Evolutionary conservation across 2,888 invertebrate genomes (phyloP).

Genomic region (Amblyjoppa fuscipennis): DNA sequence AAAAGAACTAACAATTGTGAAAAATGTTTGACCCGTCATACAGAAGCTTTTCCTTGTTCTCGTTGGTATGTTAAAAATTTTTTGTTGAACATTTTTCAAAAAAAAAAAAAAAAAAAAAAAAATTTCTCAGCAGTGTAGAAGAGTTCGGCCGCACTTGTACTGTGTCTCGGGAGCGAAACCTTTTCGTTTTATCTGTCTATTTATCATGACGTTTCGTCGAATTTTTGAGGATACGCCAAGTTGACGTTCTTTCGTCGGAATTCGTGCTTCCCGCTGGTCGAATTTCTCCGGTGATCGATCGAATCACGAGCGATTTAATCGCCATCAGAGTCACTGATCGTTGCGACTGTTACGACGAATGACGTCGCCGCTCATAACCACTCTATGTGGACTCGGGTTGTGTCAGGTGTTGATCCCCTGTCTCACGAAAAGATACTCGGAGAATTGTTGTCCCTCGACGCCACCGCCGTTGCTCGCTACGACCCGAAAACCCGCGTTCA

Average conservation of each 20-base stretch:
- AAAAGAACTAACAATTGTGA: neutral
- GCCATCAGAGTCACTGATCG: neutral
- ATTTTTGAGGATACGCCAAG: neutral
- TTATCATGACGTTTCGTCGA: neutral
- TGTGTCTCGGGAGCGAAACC: neutral
- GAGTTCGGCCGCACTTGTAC: neutral
- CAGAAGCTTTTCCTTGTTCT: neutral
- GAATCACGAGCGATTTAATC: constrained; percentile 3
- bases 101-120: too few relatives aligned
- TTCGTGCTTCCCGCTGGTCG: constrained; percentile 21
- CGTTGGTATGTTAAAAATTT: neutral
- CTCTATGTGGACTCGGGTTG: constrained; percentile 37
- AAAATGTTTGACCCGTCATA: neutral
- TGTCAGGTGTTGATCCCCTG: constrained; percentile 84
- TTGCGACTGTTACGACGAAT: constrained; percentile 45
- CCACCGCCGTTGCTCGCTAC: constrained; percentile 95
- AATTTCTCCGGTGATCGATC: constrained; percentile 2
- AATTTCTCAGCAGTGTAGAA: neutral
- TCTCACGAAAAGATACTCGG: constrained; percentile 93
- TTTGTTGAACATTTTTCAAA: neutral
- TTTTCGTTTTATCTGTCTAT: neutral
- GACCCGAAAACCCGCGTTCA: constrained; percentile 92
- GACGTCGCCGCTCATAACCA: constrained; percentile 41
- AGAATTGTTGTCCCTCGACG: constrained; percentile 95
- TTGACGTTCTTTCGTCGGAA: neutral